phyloP scores from a whole-genome alignment of 2,888 invertebrate genomes.

The Ophion obscuratus region DNA sequence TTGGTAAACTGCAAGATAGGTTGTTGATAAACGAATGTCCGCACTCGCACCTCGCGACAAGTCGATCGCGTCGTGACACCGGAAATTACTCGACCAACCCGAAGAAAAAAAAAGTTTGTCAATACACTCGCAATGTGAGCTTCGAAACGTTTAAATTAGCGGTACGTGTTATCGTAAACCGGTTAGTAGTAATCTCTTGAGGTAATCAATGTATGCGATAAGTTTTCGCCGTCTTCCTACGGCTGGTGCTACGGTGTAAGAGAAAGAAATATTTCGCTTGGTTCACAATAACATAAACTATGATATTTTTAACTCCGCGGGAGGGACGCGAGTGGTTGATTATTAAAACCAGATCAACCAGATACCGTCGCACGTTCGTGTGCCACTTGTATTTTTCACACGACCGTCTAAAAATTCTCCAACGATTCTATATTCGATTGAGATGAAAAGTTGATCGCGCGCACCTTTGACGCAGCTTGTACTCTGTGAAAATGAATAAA shows the following conservation, averaged over 20 bases:
- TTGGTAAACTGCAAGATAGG: background rate
- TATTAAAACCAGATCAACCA: too few relatives aligned
- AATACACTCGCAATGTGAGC: too few relatives aligned
- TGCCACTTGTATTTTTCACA: background rate
- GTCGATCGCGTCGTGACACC: too few relatives aligned
- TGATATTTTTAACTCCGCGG: background rate
- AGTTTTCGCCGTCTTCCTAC: background rate
- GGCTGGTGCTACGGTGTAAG: too few relatives aligned
- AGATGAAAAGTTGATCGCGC: background rate
- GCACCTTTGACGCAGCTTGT: background rate
- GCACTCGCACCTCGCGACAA: background rate
- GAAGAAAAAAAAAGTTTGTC: background rate
- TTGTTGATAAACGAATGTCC: background rate
- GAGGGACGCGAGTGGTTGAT: too few relatives aligned
- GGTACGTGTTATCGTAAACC: background rate
- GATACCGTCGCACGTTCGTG: too few relatives aligned
- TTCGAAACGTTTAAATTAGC: background rate
- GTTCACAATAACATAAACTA: background rate
- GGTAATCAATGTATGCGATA: background rate
- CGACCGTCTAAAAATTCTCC: background rate
- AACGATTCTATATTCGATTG: background rate
- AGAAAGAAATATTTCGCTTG: too few relatives aligned
- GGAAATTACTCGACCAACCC: background rate
- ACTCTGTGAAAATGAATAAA: background rate
- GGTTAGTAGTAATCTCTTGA: background rate